Evolutionary conservation across 2,797 vertebrate species (phyloP).

Genomic region (Malacoctenus gilli): DNA sequence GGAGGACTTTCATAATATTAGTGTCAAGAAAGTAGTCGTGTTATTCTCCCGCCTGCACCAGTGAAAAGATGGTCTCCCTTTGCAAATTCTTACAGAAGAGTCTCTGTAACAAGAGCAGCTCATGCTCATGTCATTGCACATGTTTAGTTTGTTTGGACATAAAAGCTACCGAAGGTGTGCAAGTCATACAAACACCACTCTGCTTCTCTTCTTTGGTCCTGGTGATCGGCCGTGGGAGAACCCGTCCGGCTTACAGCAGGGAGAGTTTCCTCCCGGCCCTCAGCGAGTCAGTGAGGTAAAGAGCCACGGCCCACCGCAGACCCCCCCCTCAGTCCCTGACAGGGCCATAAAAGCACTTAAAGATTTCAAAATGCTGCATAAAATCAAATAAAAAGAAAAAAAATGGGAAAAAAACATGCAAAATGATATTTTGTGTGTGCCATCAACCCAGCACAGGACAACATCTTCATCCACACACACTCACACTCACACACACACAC

Average conservation of each 20-base stretch:
- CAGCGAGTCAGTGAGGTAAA: slow-evolving; percentile 49
- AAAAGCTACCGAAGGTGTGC: slow-evolving; percentile 62
- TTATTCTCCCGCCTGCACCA: slow-evolving; percentile 32
- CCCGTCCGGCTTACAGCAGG: slow-evolving; percentile 50
- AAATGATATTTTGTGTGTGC: slow-evolving; percentile 41
- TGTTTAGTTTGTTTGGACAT: slow-evolving; percentile 36
- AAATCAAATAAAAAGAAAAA: slow-evolving; percentile 51
- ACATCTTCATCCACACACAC: slow-evolving; percentile 36
- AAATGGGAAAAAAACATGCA: slow-evolving; percentile 60
- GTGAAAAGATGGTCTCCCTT: slow-evolving; percentile 65
- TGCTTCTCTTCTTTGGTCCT: slow-evolving; percentile 67
- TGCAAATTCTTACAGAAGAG: slow-evolving; percentile 51
- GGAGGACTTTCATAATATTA: slow-evolving; percentile 47
- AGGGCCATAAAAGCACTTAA: slow-evolving; percentile 64
- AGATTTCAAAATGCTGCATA: slow-evolving; percentile 55
- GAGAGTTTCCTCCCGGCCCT: slow-evolving; percentile 32
- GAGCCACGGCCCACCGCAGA: slow-evolving; percentile 31
- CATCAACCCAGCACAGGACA: slow-evolving; percentile 25
- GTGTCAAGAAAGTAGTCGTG: slow-evolving; percentile 63
- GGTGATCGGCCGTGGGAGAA: slow-evolving; percentile 39
- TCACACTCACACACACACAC: slow-evolving; percentile 27
- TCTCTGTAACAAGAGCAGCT: slow-evolving; percentile 47
- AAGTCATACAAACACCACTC: slow-evolving; percentile 74
- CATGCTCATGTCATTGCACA: slow-evolving; percentile 68
- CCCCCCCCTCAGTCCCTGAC: slow-evolving; percentile 43